Evolutionary conservation across 2,888 invertebrate species (phyloP), one percentile per base, ranked within the genome.

Genomic region (Drosophila helvetica): DNA sequence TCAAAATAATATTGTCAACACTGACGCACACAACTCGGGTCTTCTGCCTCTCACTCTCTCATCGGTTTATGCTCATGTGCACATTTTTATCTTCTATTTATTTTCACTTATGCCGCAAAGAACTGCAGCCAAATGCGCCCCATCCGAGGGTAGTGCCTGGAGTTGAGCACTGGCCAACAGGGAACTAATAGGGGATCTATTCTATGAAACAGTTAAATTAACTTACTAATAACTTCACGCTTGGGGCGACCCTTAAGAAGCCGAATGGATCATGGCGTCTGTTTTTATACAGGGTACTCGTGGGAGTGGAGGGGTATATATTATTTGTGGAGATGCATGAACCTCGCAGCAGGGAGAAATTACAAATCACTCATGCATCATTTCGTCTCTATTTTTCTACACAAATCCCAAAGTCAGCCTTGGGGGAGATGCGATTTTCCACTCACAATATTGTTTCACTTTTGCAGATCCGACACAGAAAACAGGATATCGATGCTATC

Each of bases 41-140:
- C 38, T 33, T 38, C 15, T 38, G 47, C 27, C 48, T 46, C 59
- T 60, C 59, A 55, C 60, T 12, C 27, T 53, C 47, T 61, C 61
- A 12, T 38, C n/a, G n/a, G 7, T 38, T 38, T 38, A 42, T 43
- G 71, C 38, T 53, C 52, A 53, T 50, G 65, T 62, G 61, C 78
- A 72, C 66, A 66, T 83, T 86, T 72, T 82, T 75, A 75, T 75
- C 82, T 88, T 81, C 64, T 88, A 86, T 83, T 82, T 86, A 83
- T 86, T 87, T 82, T 82, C 87, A 87, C 87, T 81, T 84, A 79
- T 82, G 86, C 80, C 76, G 86, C 86, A 68, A 78, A 80, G 84
- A 81, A 81, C 66, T 86, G 77, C 79, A 79, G 48, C 62, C 62
- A 77, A 82, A 77, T 66, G 61, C 74, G 61, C 69, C 73, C 72